These are phyloP conservation scores for Aspidapion aeneum DNA, from an alignment of 2,888 invertebrate species.

Conservation along the genomic window DNA sequence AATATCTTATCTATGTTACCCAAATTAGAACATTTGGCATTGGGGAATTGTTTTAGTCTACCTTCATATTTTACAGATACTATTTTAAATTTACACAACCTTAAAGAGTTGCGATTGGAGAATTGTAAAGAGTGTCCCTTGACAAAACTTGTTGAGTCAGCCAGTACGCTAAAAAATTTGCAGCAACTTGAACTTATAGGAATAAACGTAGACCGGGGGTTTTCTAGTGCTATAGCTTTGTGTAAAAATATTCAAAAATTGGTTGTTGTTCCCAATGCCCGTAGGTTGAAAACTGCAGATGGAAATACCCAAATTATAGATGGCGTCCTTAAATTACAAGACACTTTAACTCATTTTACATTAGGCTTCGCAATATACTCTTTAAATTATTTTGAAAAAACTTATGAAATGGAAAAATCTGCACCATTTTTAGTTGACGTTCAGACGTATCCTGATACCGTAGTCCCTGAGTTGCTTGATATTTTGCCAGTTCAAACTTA, in stretches of 20 bases:
- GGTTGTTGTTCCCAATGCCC: background rate
- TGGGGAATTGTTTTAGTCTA: background rate
- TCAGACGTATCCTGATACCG: background rate
- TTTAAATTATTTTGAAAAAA: background rate
- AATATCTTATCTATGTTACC: background rate
- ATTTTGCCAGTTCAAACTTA: background rate
- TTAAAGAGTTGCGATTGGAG: background rate
- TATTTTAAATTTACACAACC: background rate
- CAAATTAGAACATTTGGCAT: background rate
- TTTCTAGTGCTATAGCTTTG: background rate
- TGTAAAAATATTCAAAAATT: background rate
- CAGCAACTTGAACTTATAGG: background rate
- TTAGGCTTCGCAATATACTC: background rate
- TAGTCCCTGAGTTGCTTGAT: background rate
- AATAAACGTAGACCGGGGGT: background rate
- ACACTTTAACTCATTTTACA: background rate
- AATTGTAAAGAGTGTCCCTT: constrained; percentile 2
- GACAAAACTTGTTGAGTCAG: background rate
- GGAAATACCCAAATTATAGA: background rate
- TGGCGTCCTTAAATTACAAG: background rate
- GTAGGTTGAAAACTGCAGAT: constrained; percentile 1
- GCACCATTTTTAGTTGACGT: background rate
- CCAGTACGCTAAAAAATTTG: background rate
- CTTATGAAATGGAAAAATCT: background rate
- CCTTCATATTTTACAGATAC: background rate